Percentiles rank a stretch among this genome's conserved stretches.
Conservation (phyloP, 2,888 invertebrate species). For the Lepetodrilus schrolli region DNA sequence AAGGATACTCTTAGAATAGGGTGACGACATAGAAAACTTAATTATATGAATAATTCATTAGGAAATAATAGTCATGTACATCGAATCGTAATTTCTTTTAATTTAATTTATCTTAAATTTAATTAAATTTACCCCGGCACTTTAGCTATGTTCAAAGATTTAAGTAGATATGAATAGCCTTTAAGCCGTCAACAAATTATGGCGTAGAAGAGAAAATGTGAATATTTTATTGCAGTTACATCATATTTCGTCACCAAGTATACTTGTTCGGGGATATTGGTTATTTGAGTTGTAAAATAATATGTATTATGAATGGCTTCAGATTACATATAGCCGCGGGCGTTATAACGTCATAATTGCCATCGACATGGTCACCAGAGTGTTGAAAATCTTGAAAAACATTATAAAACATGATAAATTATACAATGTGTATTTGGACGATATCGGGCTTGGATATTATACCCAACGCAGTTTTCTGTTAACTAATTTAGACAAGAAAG, state of each 20-base stretch:
- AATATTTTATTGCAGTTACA: slow-evolving; percentile 8
- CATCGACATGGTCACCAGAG: neutral
- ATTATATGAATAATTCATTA: too few relatives aligned
- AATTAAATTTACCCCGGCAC: too few relatives aligned
- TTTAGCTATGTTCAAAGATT: slow-evolving; percentile 1
- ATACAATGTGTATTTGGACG: slow-evolving; percentile 5
- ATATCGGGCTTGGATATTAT: slow-evolving; percentile 6
- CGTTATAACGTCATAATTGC: neutral
- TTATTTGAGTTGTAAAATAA: neutral
- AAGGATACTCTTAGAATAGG: too few relatives aligned
- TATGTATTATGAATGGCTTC: neutral
- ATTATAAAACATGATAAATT: slow-evolving; percentile 23
- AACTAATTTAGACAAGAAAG: slow-evolving; percentile 24
- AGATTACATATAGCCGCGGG: neutral
- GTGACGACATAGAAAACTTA: too few relatives aligned
- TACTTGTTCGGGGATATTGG: neutral
- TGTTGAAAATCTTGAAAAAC: slow-evolving; percentile 21
- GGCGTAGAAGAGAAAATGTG: neutral
- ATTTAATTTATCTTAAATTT: too few relatives aligned
- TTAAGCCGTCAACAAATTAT: neutral
- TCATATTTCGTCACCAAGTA: neutral
- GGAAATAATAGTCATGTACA: too few relatives aligned
- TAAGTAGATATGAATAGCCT: slow-evolving; percentile 16
- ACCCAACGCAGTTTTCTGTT: neutral
- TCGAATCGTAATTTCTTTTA: too few relatives aligned